A percentile compares a stretch with the other conserved stretches of the same genome.
These are phyloP conservation scores for Ciconia stormi DNA, from an alignment of 2,113 vertebrate species.

Conservation along the genomic window DNA sequence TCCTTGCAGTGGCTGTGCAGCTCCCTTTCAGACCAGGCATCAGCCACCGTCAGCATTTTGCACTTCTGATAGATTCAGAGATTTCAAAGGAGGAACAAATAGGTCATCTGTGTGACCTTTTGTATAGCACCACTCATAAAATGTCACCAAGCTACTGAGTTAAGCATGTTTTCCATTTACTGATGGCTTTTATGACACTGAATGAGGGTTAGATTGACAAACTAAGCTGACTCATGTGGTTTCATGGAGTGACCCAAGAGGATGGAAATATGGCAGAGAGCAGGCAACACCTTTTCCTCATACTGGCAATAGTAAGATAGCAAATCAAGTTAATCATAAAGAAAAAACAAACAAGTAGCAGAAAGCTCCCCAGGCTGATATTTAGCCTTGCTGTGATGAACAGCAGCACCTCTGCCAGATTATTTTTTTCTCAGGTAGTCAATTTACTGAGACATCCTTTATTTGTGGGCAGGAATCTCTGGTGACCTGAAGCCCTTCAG, in stretches of 20 bases:
- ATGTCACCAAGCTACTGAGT: not conserved
- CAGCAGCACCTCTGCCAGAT: not conserved
- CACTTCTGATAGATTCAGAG: not conserved
- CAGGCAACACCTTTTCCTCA: not conserved
- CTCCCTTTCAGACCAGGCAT: not conserved
- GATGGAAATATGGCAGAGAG: not conserved
- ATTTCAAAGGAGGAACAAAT: not conserved
- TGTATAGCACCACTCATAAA: not conserved
- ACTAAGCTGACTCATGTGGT: not conserved
- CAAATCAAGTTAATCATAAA: not conserved
- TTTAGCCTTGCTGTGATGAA: not conserved
- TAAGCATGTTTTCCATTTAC: constrained; percentile 11
- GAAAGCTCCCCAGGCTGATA: not conserved
- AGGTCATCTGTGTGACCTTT: not conserved
- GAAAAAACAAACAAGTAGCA: not conserved
- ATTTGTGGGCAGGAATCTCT: not conserved
- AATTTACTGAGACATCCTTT: not conserved
- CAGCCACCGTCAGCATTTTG: not conserved
- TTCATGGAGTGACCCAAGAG: not conserved
- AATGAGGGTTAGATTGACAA: not conserved
- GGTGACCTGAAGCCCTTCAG: not conserved
- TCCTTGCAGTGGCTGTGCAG: not conserved
- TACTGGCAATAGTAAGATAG: not conserved
- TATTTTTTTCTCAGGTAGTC: not conserved
- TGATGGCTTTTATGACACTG: not conserved